A percentile compares a stretch with the other conserved stretches of the same genome.
Conservation (phyloP, 2,797 vertebrate genomes). For the Cuculus canorus region DNA sequence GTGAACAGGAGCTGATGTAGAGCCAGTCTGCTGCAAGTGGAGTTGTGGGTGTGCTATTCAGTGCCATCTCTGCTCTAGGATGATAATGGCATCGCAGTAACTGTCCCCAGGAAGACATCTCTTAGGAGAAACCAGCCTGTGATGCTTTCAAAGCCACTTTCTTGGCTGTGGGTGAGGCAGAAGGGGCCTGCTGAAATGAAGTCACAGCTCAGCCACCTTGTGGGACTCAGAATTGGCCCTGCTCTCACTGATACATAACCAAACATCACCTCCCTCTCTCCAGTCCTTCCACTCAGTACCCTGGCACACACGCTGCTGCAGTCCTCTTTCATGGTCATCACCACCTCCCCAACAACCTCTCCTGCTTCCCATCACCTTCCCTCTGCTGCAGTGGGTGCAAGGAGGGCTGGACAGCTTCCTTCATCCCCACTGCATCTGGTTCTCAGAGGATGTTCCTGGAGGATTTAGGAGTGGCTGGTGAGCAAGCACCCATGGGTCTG, state of each 20-base stretch:
- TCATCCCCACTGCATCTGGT: rapidly evolving
- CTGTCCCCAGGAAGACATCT: background rate
- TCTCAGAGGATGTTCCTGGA: background rate
- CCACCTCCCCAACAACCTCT: background rate
- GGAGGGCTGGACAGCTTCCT: background rate
- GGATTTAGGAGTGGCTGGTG: background rate
- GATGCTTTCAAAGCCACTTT: background rate
- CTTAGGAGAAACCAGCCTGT: background rate
- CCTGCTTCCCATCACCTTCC: background rate
- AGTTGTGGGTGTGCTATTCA: rapidly evolving
- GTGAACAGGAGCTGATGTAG: rapidly evolving
- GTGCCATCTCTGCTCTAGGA: background rate
- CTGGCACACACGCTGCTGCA: background rate
- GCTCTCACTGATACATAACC: rapidly evolving
- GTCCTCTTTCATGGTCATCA: background rate
- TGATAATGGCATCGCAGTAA: background rate
- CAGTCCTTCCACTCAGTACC: background rate
- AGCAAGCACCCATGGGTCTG: background rate
- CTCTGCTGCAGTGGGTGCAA: rapidly evolving
- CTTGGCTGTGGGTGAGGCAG: background rate
- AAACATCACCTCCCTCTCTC: background rate
- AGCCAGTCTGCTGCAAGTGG: background rate
- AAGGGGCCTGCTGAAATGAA: background rate
- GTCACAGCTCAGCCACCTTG: background rate
- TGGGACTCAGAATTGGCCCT: background rate